phyloP scores from a whole-genome alignment of 2,797 vertebrate species.

The Cossypha dichroa region DNA sequence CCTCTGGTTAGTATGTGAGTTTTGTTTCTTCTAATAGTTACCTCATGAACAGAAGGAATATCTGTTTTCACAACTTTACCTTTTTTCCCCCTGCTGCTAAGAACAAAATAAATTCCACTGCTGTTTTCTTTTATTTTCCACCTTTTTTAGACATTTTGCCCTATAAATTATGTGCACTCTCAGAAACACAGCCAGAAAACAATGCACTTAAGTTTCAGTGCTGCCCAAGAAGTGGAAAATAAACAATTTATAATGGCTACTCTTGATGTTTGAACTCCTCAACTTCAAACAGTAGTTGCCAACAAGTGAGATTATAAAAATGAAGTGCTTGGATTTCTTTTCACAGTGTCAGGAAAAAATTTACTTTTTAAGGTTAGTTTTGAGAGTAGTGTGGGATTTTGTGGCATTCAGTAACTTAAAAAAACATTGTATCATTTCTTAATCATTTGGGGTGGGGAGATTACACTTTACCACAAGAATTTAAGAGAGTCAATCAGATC shows the following conservation, averaged over 20 bases:
- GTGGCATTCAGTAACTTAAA: neutral
- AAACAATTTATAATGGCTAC: neutral
- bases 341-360: neutral
- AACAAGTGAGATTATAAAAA: neutral
- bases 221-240: neutral
- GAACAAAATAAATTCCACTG: neutral
- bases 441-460: rapidly evolving
- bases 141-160: neutral
- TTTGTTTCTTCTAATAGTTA: neutral
- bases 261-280: neutral
- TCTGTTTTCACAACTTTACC: neutral
- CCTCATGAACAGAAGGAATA: neutral
- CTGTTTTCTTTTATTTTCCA: neutral
- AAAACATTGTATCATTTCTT: neutral
- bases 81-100: neutral
- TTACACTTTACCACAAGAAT: neutral
- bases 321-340: neutral
- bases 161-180: neutral
- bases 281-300: neutral
- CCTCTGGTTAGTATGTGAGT: neutral
- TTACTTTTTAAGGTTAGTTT: neutral
- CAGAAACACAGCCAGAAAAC: neutral
- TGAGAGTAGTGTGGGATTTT: neutral
- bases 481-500: neutral
- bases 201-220: neutral